Evolutionary conservation across 1,140 invertebrate genomes (phyloP).

Genomic region (Scaptomyza montana): DNA sequence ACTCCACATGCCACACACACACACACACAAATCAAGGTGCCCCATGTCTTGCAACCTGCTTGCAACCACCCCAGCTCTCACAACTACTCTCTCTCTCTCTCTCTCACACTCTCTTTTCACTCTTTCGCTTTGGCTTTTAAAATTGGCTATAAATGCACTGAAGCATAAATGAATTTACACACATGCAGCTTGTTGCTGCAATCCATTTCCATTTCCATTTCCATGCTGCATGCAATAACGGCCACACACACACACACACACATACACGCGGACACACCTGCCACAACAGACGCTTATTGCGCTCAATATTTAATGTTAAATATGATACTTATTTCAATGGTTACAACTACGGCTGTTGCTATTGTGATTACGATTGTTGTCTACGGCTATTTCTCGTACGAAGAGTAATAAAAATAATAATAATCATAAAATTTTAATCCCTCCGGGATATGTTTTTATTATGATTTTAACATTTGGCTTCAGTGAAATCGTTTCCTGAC

Average conservation of each 20-base stretch:
- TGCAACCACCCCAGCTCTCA: neutral
- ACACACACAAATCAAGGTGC: conserved; percentile 38
- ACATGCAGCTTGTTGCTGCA: conserved; percentile 73
- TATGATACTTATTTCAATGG: conserved; percentile 16
- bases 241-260: conserved; percentile 7
- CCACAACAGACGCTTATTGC: conserved; percentile 14
- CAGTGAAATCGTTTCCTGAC: too few species aligned
- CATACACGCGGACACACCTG: conserved; percentile 41
- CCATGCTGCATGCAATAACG: conserved; percentile 65
- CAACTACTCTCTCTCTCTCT: too few species aligned
- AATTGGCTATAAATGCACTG: conserved; percentile 78
- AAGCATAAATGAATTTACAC: conserved; percentile 78
- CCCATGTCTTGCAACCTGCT: conserved; percentile 8
- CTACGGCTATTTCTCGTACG: too few species aligned
- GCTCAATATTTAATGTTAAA: conserved; percentile 23
- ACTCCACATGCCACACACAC: conserved; percentile 18
- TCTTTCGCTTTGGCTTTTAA: conserved; percentile 48
- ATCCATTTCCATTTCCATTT: conserved; percentile 38
- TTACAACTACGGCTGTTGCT: neutral
- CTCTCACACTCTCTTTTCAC: conserved; percentile 18
- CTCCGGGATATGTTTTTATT: too few species aligned
- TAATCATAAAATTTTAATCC: too few species aligned
- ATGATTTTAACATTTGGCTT: too few species aligned
- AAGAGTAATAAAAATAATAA: too few species aligned
- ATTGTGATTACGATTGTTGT: too few species aligned